These are phyloP conservation scores for Micronycteris hirsuta DNA, from an alignment of 2,113 vertebrate species.

Conservation along the genomic window DNA sequence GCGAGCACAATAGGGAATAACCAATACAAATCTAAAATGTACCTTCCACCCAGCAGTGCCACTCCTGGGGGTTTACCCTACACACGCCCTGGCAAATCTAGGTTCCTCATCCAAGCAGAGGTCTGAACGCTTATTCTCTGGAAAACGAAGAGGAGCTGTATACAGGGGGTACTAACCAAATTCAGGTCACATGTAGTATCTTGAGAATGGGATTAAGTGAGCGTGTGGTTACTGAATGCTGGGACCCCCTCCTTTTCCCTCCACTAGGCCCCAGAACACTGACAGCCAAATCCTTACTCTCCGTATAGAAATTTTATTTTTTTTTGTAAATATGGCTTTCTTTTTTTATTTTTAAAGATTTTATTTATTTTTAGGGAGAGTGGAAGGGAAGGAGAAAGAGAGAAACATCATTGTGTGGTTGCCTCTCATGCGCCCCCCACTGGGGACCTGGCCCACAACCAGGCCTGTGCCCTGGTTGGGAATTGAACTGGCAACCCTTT, in stretches of 20 bases:
- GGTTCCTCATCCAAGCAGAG: not conserved
- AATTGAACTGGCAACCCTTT: no score
- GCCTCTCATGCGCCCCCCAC: no score
- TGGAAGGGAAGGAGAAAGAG: no score
- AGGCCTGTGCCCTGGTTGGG: no score
- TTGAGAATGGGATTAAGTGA: not conserved
- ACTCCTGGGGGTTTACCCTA: not conserved
- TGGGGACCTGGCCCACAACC: no score
- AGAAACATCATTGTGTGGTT: no score
- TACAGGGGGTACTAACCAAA: not conserved
- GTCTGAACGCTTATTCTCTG: not conserved
- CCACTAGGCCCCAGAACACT: not conserved
- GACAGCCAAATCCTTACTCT: not conserved
- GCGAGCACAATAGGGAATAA: not conserved
- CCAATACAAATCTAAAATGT: not conserved
- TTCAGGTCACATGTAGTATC: not conserved
- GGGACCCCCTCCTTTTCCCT: not conserved
- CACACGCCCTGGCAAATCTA: not conserved
- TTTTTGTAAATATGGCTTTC: no score
- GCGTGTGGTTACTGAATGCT: not conserved
- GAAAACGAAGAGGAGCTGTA: not conserved
- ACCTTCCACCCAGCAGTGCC: not conserved
- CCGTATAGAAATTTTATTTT: not conserved
- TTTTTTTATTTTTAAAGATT: no score
- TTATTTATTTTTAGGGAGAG: no score